phyloP scores from a whole-genome alignment of 1,140 invertebrate genomes.

The Bombus haemorrhoidalis region DNA sequence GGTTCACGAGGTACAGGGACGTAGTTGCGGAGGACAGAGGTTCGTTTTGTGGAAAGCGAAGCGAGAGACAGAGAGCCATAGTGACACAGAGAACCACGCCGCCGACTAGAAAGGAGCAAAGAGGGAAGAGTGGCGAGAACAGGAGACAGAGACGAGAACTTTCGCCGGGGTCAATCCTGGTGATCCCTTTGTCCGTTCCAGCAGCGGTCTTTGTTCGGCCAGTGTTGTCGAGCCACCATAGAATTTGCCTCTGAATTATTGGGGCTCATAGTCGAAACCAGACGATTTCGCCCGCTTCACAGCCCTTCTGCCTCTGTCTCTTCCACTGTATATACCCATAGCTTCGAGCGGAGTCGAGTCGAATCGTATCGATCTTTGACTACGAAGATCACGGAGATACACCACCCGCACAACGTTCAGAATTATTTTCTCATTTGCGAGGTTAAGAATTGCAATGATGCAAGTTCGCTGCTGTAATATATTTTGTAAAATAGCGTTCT shows the following conservation, averaged over 20 bases:
- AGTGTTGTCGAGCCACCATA: conserved; percentile 45
- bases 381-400: neutral
- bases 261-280: conserved; percentile 27
- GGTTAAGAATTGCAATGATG: too few species aligned
- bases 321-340: neutral
- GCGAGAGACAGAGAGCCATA: neutral
- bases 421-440: too few species aligned
- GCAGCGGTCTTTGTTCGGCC: conserved; percentile 35
- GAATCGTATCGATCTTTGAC: neutral
- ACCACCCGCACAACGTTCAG: too few species aligned
- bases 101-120: neutral
- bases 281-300: neutral
- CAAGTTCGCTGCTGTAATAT: too few species aligned
- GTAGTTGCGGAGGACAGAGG: neutral
- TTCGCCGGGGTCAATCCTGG: conserved; percentile 41
- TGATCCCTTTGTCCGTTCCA: conserved; percentile 37
- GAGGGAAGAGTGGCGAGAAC: neutral
- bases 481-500: too few species aligned
- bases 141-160: neutral
- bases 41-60: too few species aligned
- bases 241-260: conserved; percentile 52
- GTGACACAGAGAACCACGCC: neutral
- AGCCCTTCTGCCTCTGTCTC: neutral
- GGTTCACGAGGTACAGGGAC: neutral
- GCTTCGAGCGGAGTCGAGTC: neutral